These are phyloP conservation scores for Cyrtodaria siliqua DNA, from an alignment of 2,888 invertebrate species.

Conservation along the genomic window DNA sequence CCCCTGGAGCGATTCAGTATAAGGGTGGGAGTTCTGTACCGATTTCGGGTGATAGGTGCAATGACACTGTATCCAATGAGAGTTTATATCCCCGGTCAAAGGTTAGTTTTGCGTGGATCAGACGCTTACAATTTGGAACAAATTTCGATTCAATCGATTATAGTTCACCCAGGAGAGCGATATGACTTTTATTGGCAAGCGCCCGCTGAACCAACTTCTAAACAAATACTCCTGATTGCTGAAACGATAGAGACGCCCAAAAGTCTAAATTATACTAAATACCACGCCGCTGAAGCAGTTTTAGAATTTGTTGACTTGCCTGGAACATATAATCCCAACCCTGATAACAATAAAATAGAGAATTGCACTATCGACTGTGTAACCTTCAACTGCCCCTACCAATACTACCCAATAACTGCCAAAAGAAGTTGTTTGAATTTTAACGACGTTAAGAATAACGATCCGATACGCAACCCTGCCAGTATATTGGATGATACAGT, in stretches of 20 bases:
- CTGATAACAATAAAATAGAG: background rate
- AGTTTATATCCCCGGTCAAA: constrained; percentile 17
- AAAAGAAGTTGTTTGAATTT: constrained; percentile 46
- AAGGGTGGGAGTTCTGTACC: constrained; percentile 2
- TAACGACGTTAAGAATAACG: constrained; percentile 37
- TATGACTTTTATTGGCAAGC: constrained; percentile 64
- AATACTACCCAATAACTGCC: constrained; percentile 45
- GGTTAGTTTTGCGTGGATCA: constrained; percentile 19
- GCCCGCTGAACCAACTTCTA: constrained; percentile 13
- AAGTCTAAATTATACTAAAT: constrained; percentile 30
- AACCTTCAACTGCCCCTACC: constrained; percentile 67
- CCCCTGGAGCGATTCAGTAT: constrained; percentile 60
- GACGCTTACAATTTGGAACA: background rate
- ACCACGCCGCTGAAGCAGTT: constrained; percentile 63
- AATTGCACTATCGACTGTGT: constrained; percentile 47
- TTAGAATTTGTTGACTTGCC: constrained; percentile 34
- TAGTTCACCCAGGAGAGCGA: constrained; percentile 70
- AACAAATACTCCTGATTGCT: constrained; percentile 69
- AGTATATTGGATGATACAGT: constrained; percentile 5
- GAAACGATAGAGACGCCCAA: constrained; percentile 57
- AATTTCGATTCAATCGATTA: constrained; percentile 57
- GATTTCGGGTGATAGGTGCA: constrained; percentile 29
- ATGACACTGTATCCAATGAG: constrained; percentile 35
- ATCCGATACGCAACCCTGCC: constrained; percentile 13
- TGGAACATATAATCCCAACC: constrained; percentile 21